Evolutionary conservation across 2,888 invertebrate species (phyloP), one percentile per base, ranked within the genome.

Genomic region (Tetragnatha montana): DNA sequence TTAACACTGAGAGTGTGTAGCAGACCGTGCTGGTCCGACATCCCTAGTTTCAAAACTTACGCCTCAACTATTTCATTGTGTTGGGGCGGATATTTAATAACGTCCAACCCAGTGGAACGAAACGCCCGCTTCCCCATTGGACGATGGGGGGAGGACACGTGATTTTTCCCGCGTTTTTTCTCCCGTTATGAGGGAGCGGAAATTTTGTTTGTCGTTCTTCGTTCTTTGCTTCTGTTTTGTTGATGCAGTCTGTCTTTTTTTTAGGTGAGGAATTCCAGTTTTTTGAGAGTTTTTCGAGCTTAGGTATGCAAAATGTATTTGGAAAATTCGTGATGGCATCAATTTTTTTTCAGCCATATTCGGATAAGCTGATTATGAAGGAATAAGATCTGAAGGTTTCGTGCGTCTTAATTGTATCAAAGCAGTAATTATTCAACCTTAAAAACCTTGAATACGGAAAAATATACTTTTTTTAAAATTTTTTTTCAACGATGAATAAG

Each of bases 1-100:
- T 81, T 69, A 87, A 75, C 81, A 81, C 74, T 71, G 51, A 79
- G 75, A 68, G 49, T 75, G 75, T 74, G 68, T 51, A 87, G 73
- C 75, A 81, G 81, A 87, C 75, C 87, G 75, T 87, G 73, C 21
- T 35, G 22, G 50, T 60, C 75, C 81, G 75, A 75, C 87, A 87
- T 81, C 75, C 79, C 68, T 69, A 81, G 81, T 81, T 75, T 81
- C 80, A 87, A 87, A 87, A 87, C 81, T 87, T 81, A 74, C 87
- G 87, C 87, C 71, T 81, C 87, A 87, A 81, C 81, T 81, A 74
- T 87, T 87, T 75, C 87, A 81, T 81, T 75, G 74, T 87, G 75
- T 75, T 68, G 73, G 71, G 78, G 78, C 14, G 50, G 35, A 87
- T 81, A 81, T 87, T 87, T 87, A 87, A 87, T 87, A 87, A 87